Base-by-base conservation (phyloP, 2,888 invertebrate genomes). In the Idaea biselata region DNA sequence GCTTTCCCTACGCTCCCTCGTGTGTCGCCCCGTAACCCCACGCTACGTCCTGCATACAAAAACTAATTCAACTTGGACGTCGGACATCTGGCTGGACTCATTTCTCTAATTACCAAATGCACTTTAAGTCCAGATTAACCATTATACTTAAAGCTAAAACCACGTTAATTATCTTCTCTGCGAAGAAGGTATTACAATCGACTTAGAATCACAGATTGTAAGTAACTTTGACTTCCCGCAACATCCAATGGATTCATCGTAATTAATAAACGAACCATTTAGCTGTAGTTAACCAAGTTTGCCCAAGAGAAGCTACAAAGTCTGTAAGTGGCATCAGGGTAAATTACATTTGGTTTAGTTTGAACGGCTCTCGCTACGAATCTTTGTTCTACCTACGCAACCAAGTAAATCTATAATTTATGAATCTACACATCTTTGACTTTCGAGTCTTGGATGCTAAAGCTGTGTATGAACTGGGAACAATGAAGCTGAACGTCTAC, bases 51-150 rank as follows among this genome's bases (percentile, higher is more conserved):
- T 63, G 57, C 53, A 58, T 60, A 60, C 70, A 72, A 77, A 78
- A 81, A 79, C 80, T 77, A 79, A 78, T 79, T 75, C 74, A 77
- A 78, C 73, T 77, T 73, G 68, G 66, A 14, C 44, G 44, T 8
- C 66, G 69, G 68, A 63, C 70, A 71, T 67, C 66, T 65, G 68
- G 53, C 60, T 65, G 61, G 68, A 44, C 44, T 44, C 8, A 44
- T 44, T 33, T 44, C 44, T 44, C 11, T 44, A 44, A 44, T 11
- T 44, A 44, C 44, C 44, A 44, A 44, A 44, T 44, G 44, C 44
- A 44, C 44, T 44, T 44, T 44, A 44, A 44, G 11, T 2, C 44
- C 44, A 44, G 44, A 44, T 44, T 44, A 44, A 8, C 44, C 44
- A 44, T 44, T 44, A 44, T 44, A 44, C 44, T 44, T 44, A 44